Percentiles rank a stretch among this genome's conserved stretches.
Conservation (phyloP, 2,888 invertebrate species). For the Agrotis clavis region DNA sequence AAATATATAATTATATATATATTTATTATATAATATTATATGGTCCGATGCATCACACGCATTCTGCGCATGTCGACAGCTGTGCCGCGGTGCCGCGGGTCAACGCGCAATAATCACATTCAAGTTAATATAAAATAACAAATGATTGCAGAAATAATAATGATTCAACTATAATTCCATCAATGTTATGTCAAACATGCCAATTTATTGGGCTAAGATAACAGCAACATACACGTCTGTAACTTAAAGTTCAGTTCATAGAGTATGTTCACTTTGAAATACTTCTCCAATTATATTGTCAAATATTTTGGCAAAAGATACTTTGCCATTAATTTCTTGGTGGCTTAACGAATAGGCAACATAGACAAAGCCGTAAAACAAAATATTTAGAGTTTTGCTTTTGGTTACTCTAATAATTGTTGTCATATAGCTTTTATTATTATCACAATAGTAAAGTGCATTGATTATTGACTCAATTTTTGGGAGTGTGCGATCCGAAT, state of each 20-base stretch:
- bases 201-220: slow-evolving; percentile 38
- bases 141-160: slow-evolving; percentile 35
- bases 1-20: slow-evolving; percentile 41
- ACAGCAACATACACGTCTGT: slow-evolving; percentile 35
- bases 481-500: slow-evolving; percentile 84
- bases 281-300: slow-evolving; percentile 26
- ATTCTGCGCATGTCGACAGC: slow-evolving; percentile 45
- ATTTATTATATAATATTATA: slow-evolving; percentile 32
- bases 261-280: slow-evolving; percentile 34
- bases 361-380: slow-evolving; percentile 52
- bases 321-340: slow-evolving; percentile 39
- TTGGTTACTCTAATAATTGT: slow-evolving; percentile 75
- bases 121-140: slow-evolving; percentile 26
- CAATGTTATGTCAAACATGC: slow-evolving; percentile 36
- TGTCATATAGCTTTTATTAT: slow-evolving; percentile 70
- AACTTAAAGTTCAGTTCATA: slow-evolving; percentile 52
- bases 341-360: slow-evolving; percentile 49
- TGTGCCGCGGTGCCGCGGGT: slow-evolving; percentile 50
- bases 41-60: slow-evolving; percentile 62
- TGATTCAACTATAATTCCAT: slow-evolving; percentile 45
- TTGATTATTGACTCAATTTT: slow-evolving; percentile 85
- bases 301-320: slow-evolving; percentile 33
- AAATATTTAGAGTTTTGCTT: slow-evolving; percentile 63
- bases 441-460: slow-evolving; percentile 81
- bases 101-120: slow-evolving; percentile 45